These are phyloP conservation scores for Sisyra nigra DNA, from an alignment of 2,888 invertebrate species.

Conservation along the genomic window DNA sequence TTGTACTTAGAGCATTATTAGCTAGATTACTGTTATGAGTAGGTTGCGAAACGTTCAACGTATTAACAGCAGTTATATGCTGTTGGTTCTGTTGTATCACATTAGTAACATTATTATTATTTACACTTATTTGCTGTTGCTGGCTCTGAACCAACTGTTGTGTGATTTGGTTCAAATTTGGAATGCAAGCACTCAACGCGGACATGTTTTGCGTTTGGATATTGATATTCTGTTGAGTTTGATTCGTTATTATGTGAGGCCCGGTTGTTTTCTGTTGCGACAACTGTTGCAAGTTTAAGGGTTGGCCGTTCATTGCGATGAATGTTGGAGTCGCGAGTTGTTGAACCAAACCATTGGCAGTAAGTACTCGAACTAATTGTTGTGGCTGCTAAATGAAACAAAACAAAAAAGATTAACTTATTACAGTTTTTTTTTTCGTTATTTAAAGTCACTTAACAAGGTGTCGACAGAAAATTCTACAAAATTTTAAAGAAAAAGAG, in stretches of 20 bases:
- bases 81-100: conserved; percentile 10
- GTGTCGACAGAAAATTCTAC: neutral
- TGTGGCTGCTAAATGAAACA: conserved; percentile 25
- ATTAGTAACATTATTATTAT: neutral
- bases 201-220: conserved; percentile 3
- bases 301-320: conserved; percentile 18
- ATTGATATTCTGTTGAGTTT: conserved; percentile 8
- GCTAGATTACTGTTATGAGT: neutral
- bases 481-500: neutral
- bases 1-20: neutral
- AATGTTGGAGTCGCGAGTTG: conserved; percentile 30
- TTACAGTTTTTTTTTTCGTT: too few relatives aligned
- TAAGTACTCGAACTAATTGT: conserved; percentile 41
- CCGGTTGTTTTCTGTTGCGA: conserved; percentile 7
- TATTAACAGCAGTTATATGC: conserved; percentile 11
- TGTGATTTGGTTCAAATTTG: conserved; percentile 2
- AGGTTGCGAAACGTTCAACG: conserved; percentile 8
- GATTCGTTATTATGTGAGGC: conserved; percentile 5
- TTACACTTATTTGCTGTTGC: conserved; percentile 1
- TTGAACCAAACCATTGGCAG: conserved; percentile 41
- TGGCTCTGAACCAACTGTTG: conserved; percentile 6
- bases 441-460: too few relatives aligned
- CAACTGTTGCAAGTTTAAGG: conserved; percentile 9
- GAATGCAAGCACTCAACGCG: conserved; percentile 3
- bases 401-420: neutral